phyloP scores from a whole-genome alignment of 2,888 invertebrate genomes.

The Camptogramma bilineatum region DNA sequence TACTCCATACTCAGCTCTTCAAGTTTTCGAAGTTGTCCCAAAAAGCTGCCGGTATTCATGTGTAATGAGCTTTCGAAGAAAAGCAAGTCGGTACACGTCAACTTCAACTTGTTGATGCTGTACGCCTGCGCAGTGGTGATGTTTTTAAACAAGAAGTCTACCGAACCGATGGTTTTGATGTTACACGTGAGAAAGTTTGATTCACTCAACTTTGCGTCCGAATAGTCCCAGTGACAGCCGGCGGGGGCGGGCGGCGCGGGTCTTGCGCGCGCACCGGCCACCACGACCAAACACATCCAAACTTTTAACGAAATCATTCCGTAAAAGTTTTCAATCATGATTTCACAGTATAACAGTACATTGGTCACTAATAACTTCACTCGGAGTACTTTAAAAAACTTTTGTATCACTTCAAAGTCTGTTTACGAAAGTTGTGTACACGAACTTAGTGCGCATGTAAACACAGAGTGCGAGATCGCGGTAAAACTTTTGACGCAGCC shows the following conservation, averaged over 20 bases:
- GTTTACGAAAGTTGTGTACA: slow-evolving; percentile 66
- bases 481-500: slow-evolving; percentile 84
- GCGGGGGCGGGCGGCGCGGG: slow-evolving; percentile 87
- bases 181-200: slow-evolving; percentile 88
- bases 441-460: slow-evolving; percentile 79
- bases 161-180: slow-evolving; percentile 90
- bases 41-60: slow-evolving; percentile 86
- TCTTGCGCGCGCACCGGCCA: slow-evolving; percentile 83
- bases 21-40: slow-evolving; percentile 88
- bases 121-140: slow-evolving; percentile 89
- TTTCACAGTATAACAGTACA: slow-evolving; percentile 76
- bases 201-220: slow-evolving; percentile 84
- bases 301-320: slow-evolving; percentile 83
- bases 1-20: slow-evolving; percentile 90
- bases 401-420: slow-evolving; percentile 68
- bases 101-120: slow-evolving; percentile 88
- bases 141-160: slow-evolving; percentile 89
- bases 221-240: slow-evolving; percentile 91
- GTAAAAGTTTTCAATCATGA: slow-evolving; percentile 77
- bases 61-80: slow-evolving; percentile 91
- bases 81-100: slow-evolving; percentile 90
- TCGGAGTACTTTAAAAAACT: slow-evolving; percentile 62
- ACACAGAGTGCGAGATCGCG: slow-evolving; percentile 80
- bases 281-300: slow-evolving; percentile 80
- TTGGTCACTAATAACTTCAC: slow-evolving; percentile 74